Evolutionary conservation across 2,113 vertebrate species (phyloP).

Genomic region (Pelecanoides urinatrix): DNA sequence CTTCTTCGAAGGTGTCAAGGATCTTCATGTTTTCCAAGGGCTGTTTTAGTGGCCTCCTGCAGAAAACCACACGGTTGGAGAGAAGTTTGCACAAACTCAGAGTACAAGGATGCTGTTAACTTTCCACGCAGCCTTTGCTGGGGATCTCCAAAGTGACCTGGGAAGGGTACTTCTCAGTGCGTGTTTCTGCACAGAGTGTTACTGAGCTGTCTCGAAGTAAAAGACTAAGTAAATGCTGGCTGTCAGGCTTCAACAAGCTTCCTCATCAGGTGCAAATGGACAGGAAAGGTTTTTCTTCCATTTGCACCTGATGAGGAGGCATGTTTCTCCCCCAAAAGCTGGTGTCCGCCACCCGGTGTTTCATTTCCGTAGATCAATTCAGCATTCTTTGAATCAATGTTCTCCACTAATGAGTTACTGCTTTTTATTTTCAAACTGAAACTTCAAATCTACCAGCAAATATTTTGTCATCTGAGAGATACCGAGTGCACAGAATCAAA

Average conservation of each 20-base stretch:
- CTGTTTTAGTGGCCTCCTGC: not conserved
- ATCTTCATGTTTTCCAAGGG: not conserved
- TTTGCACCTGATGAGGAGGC: slow-evolving; percentile 54
- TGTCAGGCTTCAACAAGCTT: slow-evolving; percentile 26
- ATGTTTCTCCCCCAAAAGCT: slow-evolving; percentile 44
- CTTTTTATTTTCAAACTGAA: slow-evolving; percentile 1
- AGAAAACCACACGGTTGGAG: not conserved
- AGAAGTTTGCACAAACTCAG: not conserved
- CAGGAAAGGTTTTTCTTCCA: slow-evolving; percentile 41
- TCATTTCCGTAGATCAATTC: slow-evolving; percentile 25
- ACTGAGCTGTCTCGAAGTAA: slow-evolving; percentile 31
- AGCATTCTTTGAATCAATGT: not conserved
- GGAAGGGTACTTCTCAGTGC: not conserved
- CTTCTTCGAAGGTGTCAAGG: not conserved
- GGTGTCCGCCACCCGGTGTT: not conserved
- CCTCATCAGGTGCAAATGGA: slow-evolving; percentile 65
- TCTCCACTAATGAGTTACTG: not conserved
- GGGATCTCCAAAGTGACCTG: not conserved
- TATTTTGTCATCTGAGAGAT: not conserved
- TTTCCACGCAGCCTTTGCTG: not conserved
- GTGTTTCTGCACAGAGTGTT: not conserved
- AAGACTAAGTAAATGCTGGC: not conserved
- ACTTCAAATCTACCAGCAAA: not conserved
- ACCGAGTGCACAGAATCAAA: not conserved
- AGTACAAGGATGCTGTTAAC: not conserved